Evolutionary conservation across 2,113 vertebrate species (phyloP), one percentile per base, ranked within the genome.

Genomic region (Sapayoa aenigma): DNA sequence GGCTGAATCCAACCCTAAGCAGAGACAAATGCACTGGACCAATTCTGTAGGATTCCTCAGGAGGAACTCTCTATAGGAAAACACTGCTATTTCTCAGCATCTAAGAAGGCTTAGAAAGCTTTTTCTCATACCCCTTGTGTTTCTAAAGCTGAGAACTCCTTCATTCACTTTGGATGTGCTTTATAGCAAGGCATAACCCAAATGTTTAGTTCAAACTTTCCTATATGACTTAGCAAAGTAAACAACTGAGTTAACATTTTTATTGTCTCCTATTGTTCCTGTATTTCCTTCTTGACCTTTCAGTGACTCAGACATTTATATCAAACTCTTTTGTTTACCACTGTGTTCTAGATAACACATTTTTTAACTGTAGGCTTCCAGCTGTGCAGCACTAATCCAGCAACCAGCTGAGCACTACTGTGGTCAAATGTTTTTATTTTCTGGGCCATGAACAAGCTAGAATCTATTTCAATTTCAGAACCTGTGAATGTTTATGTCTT

Each of bases 341-440:
- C 77, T 56, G 39, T n/a, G 14, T 72, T 94, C 87, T 31, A 88
- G 68, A 75, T 73, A 76, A 58, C 4, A 60, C 3, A 80, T 96
- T 89, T 42, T 92, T 75, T 9, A 67, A 84, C n/a, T 39, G 6
- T 42, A 69, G 74, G 41, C 30, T 84, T 95, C 82, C 73, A 96
- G n/a, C 50, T 92, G 20, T 56, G 79, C 66, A 96, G 21, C 56
- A 95, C 7, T 90, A 94, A 87, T 63, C 13, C 82, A 75, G 18
- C 21, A 93, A 42, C 14, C 65, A 92, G 65, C 55, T 72, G 58
- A 91, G 55, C 24, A 67, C 53, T 50, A 30, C 84, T 74, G 49
- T 49, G 79, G 67, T 87, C 39, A 59, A 95, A 58, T 44, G 16
- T 30, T 20, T 96, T 96, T 92, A 82, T 91, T 96, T 97, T 95